Percentiles rank a stretch among this genome's conserved stretches.
These are phyloP conservation scores for Stramonita haemastoma DNA, from an alignment of 2,888 invertebrate species.

Conservation along the genomic window DNA sequence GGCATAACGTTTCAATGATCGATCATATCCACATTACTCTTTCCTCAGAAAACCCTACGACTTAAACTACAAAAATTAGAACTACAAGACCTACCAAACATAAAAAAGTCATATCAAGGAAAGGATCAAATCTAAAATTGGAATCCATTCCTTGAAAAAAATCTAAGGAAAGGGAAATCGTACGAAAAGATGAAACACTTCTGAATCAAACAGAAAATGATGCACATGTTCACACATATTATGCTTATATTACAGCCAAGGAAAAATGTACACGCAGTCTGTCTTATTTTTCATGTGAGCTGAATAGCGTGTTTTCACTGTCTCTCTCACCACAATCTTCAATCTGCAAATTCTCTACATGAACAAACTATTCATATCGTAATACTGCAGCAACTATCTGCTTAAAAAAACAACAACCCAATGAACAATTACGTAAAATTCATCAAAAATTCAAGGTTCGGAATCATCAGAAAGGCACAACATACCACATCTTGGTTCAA, in stretches of 20 bases:
- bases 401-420: too few species aligned
- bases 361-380: too few species aligned
- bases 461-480: too few species aligned
- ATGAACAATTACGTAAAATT: too few species aligned
- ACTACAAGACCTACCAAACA: neutral
- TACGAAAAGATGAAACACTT: neutral
- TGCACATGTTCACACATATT: neutral
- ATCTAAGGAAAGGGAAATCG: neutral
- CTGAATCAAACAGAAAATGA: neutral
- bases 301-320: too few species aligned
- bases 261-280: too few species aligned
- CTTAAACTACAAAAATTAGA: neutral
- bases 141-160: neutral
- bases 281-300: too few species aligned
- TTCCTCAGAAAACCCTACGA: neutral
- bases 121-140: neutral
- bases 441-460: too few species aligned
- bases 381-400: too few species aligned
- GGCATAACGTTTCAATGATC: neutral
- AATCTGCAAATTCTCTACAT: too few species aligned
- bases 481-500: too few species aligned
- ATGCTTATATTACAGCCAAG: neutral
- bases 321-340: too few species aligned
- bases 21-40: neutral
- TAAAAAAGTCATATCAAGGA: neutral